Conservation (phyloP, 2,797 vertebrate species). For the Rhincodon typus region DNA sequence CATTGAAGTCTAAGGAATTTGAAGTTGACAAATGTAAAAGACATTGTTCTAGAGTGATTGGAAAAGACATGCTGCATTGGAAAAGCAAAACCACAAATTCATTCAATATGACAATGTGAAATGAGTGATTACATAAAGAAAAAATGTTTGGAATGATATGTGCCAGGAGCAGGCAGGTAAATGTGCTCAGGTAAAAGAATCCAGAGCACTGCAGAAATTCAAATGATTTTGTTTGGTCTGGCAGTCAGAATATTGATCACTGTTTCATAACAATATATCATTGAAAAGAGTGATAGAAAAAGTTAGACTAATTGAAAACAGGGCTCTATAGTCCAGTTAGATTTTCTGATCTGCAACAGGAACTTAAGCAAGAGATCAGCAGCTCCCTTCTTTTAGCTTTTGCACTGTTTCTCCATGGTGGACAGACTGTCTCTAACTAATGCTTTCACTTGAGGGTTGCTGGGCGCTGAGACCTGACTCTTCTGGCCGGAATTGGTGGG, state of each 20-base stretch:
- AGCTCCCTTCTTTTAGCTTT: background rate
- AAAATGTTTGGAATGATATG: background rate
- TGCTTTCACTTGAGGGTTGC: no score
- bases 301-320: background rate
- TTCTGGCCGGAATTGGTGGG: no score
- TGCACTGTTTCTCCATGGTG: background rate
- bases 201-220: background rate
- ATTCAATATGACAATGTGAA: background rate
- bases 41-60: background rate
- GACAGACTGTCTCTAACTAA: no score
- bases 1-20: background rate
- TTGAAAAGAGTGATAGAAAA: background rate
- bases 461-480: no score
- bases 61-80: background rate
- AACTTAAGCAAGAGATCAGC: background rate
- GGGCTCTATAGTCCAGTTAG: background rate
- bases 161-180: no score
- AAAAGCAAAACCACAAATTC: background rate
- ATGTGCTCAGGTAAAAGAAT: background rate
- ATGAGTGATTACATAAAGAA: background rate
- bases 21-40: background rate
- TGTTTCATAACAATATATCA: background rate
- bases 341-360: background rate
- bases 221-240: background rate
- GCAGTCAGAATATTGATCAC: background rate